These are phyloP conservation scores for Xyrauchen texanus DNA, from an alignment of 2,113 vertebrate species.

Conservation along the genomic window DNA sequence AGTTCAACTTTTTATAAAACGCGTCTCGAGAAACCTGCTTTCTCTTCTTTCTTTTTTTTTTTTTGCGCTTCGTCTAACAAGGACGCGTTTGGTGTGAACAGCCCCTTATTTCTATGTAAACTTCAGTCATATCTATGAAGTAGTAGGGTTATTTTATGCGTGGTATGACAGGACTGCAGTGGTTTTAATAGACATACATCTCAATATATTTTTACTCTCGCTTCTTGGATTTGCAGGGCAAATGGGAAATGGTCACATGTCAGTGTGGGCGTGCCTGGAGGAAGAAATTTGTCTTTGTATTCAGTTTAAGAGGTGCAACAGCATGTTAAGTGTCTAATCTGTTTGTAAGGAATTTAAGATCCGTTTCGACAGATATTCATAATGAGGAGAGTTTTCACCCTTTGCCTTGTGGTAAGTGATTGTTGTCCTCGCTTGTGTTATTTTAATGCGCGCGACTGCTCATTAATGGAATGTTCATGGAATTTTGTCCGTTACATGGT, in stretches of 20 bases:
- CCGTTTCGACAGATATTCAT: neutral
- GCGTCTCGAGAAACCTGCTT: too few relatives aligned
- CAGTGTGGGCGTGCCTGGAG: constrained; percentile 1
- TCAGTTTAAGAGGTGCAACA: neutral
- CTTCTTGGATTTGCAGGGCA: neutral
- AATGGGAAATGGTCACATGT: neutral
- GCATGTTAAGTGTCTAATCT: too few relatives aligned
- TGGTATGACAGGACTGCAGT: too few relatives aligned
- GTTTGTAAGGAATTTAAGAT: neutral
- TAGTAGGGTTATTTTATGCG: too few relatives aligned
- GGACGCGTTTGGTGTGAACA: too few relatives aligned
- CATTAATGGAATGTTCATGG: neutral
- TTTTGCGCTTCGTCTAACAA: too few relatives aligned
- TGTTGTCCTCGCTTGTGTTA: neutral
- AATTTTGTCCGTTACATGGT: neutral
- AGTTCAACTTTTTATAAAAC: too few relatives aligned
- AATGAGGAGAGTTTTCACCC: neutral
- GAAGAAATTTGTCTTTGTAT: neutral
- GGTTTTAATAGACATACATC: too few relatives aligned
- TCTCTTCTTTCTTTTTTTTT: too few relatives aligned
- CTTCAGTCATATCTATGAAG: too few relatives aligned
- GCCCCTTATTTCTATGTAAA: too few relatives aligned
- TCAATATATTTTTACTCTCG: too few relatives aligned
- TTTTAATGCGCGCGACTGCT: neutral
- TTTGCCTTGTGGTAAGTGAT: constrained; percentile 18